These are phyloP conservation scores for Acholoe squamosa DNA, from an alignment of 2,888 invertebrate genomes.

Conservation along the genomic window DNA sequence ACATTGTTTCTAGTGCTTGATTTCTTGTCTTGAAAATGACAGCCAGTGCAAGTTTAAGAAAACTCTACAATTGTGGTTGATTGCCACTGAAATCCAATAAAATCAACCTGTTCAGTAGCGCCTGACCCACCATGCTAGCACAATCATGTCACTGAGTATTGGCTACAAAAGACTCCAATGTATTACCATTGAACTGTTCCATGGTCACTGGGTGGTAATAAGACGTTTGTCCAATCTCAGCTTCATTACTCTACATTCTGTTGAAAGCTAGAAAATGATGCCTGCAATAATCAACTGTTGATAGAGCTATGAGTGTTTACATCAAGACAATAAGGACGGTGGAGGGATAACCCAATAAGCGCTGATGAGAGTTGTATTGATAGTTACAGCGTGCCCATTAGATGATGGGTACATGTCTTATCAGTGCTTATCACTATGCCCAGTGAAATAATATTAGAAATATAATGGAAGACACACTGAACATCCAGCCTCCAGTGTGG, in stretches of 20 bases:
- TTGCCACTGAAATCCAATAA: neutral
- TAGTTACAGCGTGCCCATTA: too few species aligned
- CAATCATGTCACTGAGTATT: neutral
- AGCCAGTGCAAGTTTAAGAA: neutral
- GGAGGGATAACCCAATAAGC: too few species aligned
- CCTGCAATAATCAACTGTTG: neutral
- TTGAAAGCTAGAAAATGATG: neutral
- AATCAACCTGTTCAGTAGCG: neutral
- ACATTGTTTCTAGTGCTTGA: neutral
- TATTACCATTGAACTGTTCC: too few species aligned
- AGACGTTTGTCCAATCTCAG: neutral
- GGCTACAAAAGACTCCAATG: neutral
- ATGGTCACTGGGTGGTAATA: neutral
- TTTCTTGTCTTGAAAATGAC: neutral
- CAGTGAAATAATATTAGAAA: too few species aligned
- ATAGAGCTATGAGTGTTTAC: too few species aligned
- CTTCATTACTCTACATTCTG: neutral
- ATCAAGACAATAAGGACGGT: too few species aligned
- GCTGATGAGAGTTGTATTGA: too few species aligned
- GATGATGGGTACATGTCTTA: too few species aligned
- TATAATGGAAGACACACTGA: too few species aligned
- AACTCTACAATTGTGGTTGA: slow-evolving; percentile 20
- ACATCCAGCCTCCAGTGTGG: too few species aligned
- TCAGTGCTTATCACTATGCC: too few species aligned
- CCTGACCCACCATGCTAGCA: neutral